These are phyloP conservation scores for Anolis sagrei DNA, from an alignment of 2,113 vertebrate species.

Conservation along the genomic window DNA sequence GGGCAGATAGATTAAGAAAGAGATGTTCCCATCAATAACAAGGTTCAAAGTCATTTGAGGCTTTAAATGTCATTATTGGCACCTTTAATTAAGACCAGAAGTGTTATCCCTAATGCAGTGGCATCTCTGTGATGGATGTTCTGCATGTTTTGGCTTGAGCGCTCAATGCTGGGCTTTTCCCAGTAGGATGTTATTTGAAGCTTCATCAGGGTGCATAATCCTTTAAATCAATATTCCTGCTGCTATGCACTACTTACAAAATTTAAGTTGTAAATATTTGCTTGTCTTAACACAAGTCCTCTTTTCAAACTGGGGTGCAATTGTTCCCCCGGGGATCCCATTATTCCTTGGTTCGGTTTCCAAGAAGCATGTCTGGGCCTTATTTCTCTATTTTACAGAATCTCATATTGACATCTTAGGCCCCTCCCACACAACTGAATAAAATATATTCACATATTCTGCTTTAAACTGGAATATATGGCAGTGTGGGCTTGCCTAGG, in stretches of 20 bases:
- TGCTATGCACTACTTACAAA: conserved; percentile 37
- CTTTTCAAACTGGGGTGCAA: not conserved
- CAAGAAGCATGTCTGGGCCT: not conserved
- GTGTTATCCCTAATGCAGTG: no score
- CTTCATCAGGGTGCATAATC: conserved; percentile 45
- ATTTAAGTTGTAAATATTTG: conserved; percentile 46
- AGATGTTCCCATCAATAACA: no score
- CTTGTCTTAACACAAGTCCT: conserved; percentile 4
- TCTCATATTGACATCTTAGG: not conserved
- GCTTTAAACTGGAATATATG: no score
- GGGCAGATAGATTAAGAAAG: no score
- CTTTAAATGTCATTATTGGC: no score
- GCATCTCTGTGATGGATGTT: no score
- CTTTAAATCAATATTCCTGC: conserved; percentile 48
- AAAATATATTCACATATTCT: no score
- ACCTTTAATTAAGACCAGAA: no score
- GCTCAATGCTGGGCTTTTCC: conserved; percentile 14
- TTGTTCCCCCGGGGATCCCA: not conserved
- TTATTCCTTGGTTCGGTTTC: not conserved
- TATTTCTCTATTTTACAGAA: not conserved
- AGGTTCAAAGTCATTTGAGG: no score
- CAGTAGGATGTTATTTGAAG: conserved; percentile 34
- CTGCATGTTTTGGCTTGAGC: not conserved
- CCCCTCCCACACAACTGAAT: no score
- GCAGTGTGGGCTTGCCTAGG: no score